Evolutionary conservation across 2,113 vertebrate species (phyloP), one percentile per base, ranked within the genome.

Genomic region (Centrocercus urophasianus): DNA sequence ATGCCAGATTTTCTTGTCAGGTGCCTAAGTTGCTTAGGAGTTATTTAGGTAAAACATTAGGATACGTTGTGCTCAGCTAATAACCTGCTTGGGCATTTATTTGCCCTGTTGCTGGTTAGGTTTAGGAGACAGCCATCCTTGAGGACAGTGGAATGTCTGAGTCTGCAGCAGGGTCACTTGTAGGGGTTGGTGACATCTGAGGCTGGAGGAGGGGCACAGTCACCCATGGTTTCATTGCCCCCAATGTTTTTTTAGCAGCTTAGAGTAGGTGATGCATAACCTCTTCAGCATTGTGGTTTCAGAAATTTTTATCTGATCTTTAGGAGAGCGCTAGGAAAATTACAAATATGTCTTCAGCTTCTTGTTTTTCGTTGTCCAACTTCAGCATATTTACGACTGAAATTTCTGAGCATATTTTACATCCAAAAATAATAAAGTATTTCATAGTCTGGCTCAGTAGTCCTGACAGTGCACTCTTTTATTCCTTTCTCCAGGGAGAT

Each of bases 101-200:
- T 2, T 47, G 9, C 30, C 19, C 24, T 21, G 12, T 10, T 64
- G 5, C n/a, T 83, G 56, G 28, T 42, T 17, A 21, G 48, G 9
- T 28, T 67, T 50, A 30, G 47, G 6, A 6, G 11, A 66, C 24
- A 36, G 1, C 19, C 0, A 1, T 22, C 8, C 4, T n/a, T 61
- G 25, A 28, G 10, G 30, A 10, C 38, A 18, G 3, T 43, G 36
- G 59, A 38, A 12, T 30, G 14, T 24, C 27, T 14, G 54, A 5
- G 28, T 43, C 27, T 65, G 47, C 15, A 22, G 36, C 28, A 47
- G 43, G 45, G 16, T 11, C 7, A 21, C 30, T 38, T 5, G 8
- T 25, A 82, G 59, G 28, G 16, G 30, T n/a, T 9, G 32, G 12
- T 27, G 60, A 65, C 0, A 1, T 15, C 9, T 28, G 36, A 38